Base-by-base conservation (phyloP, 2,888 invertebrate species). In the Artemia sinica region DNA sequence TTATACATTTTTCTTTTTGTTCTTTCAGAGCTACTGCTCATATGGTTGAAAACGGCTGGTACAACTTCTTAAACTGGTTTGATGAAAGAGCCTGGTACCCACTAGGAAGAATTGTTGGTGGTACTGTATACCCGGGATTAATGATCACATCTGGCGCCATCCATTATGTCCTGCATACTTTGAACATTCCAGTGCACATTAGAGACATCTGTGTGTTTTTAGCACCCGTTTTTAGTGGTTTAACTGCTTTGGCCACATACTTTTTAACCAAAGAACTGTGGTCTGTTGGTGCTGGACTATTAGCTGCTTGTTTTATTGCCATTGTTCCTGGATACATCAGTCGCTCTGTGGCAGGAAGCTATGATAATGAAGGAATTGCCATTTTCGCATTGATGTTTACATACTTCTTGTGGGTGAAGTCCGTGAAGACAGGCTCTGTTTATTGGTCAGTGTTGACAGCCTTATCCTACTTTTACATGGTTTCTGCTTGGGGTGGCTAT, bases 51-150 rank as follows among this genome's bases (percentile, higher is more conserved):
- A 90, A 97, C 88, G 97, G 96, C 50, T 99, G 93, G 80, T 99
- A 99, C 80, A 92, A 97, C 78, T 98, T 99, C 79, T 81, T 98
- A 72, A 99, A 99, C 80, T 99, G 98, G 98, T 99, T 99, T 78
- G 98, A 98, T 79, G 98, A 99, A 77, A 82, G 97, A 75, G 98
- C 98, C 68, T 99, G 98, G 98, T 99, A 98, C 78, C 98, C 98
- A 0, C 81, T 98, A 69, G 95, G 98, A 0, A 85, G 98, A 73
- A 99, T 99, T 75, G 98, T 98, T 63, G 98, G 98, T 66, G 98
- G 98, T 71, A 98, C 98, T 0, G 97, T 98, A 58, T 98, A 97
- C 78, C 98, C 98, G 41, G 98, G 98, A 58, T 83, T 98, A 71
- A 99, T 98, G 98, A 86, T 99, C 72, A 99, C 98, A 51, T 98